Evolutionary conservation across 2,113 vertebrate species (phyloP), one percentile per base, ranked within the genome.

Genomic region (Notothenia coriiceps): DNA sequence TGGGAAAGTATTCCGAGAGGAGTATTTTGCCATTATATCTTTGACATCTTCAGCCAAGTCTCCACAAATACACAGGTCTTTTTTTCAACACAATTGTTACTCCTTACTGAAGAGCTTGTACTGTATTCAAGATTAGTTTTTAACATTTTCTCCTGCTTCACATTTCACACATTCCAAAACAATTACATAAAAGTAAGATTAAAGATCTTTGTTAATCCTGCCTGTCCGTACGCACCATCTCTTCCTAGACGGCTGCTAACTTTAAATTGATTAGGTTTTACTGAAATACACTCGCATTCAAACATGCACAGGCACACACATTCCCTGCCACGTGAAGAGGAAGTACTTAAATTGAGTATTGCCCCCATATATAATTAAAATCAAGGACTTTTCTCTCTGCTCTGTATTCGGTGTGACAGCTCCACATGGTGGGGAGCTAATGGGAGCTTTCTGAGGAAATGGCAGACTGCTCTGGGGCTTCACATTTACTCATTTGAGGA

Each of bases 351-450:
- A 62, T 46, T 74, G 56, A 70, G 62, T 52, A 65, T 76, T 73
- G 57, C 60, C 44, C n/a, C 63, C 70, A 73, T 74, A 75, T 84
- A 77, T 83, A 89, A 92, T 92, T 89, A 84, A 83, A 85, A 77
- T 88, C 82, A 88, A 49, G 40, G 46, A 60, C 77, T 15, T 65
- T 47, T 74, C 29, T 71, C 29, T 69, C 49, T 68, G 44, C 55
- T 79, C 43, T 80, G 79, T 80, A 79, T 80, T 62, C 18, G 10
- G 12, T 35, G 70, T 84, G 88, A 87, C 86, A 84, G 70, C 70
- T 79, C 79, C 70, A 72, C 70, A 63, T 44, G 64, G 50, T 40
- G 35, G 81, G 71, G 43, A 47, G 62, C 75, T 91, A 84, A 88
- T 86, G 74, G 86, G 65, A 71, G 77, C 44, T 87, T 68, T 87